phyloP scores from a whole-genome alignment of 2,113 vertebrate genomes.

The Hippolais icterina region DNA sequence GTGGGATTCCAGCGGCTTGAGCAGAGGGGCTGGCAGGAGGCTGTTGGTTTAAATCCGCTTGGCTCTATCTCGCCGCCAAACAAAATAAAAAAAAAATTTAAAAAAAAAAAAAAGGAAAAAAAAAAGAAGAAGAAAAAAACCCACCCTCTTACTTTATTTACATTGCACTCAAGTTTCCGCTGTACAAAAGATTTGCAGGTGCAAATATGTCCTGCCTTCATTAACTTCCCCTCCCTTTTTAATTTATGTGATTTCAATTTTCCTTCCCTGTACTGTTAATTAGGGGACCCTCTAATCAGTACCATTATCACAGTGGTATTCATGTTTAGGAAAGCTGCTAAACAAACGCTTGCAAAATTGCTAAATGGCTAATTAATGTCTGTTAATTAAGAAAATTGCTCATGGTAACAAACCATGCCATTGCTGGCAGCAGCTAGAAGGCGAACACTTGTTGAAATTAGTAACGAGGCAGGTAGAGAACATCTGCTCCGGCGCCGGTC shows the following conservation, averaged over 20 bases:
- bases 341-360: slow-evolving; percentile 93
- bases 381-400: slow-evolving; percentile 96
- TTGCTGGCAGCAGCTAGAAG: slow-evolving; percentile 84
- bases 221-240: slow-evolving; percentile 85
- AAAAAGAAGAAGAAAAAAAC: background rate
- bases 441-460: slow-evolving; percentile 86
- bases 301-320: slow-evolving; percentile 90
- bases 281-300: slow-evolving; percentile 89
- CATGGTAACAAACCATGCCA: slow-evolving; percentile 89
- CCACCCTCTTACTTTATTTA: slow-evolving; percentile 78
- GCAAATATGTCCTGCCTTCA: slow-evolving; percentile 84
- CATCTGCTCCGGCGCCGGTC: slow-evolving; percentile 74
- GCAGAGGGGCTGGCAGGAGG: slow-evolving; percentile 4
- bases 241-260: slow-evolving; percentile 87
- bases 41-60: slow-evolving; percentile 33
- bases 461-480: slow-evolving; percentile 83
- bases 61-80: slow-evolving; percentile 17
- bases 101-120: background rate
- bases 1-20: background rate
- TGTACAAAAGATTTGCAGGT: slow-evolving; percentile 86
- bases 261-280: slow-evolving; percentile 88
- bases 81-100: background rate
- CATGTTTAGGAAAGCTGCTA: slow-evolving; percentile 92
- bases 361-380: slow-evolving; percentile 95
- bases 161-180: slow-evolving; percentile 78